Conservation (phyloP, 2,888 invertebrate genomes). For the Pandemis corylana region DNA sequence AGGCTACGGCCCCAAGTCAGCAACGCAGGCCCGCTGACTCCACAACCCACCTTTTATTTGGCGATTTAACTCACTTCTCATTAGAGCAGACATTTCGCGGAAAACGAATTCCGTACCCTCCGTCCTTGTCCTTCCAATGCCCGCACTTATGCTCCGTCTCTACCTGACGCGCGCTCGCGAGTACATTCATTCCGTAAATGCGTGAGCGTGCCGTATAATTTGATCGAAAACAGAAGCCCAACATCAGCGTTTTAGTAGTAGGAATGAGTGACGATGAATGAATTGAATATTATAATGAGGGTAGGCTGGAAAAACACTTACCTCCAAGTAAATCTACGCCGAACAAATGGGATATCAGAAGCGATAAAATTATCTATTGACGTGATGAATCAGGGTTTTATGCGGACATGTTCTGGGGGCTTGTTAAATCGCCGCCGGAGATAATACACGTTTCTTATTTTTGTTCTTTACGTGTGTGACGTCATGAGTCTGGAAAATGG, state of each 20-base stretch:
- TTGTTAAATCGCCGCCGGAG: background rate
- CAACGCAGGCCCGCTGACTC: slow-evolving; percentile 67
- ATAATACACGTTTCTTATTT: slow-evolving; percentile 28
- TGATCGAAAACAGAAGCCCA: slow-evolving; percentile 75
- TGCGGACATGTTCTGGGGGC: slow-evolving; percentile 5
- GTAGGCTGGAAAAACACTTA: slow-evolving; percentile 29
- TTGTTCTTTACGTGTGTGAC: slow-evolving; percentile 29
- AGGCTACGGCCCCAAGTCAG: slow-evolving; percentile 62
- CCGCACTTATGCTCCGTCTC: slow-evolving; percentile 55
- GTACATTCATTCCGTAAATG: slow-evolving; percentile 56
- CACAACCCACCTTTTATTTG: slow-evolving; percentile 78
- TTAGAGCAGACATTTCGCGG: slow-evolving; percentile 64
- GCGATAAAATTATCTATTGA: slow-evolving; percentile 31
- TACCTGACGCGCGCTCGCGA: slow-evolving; percentile 52
- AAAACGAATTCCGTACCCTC: slow-evolving; percentile 64
- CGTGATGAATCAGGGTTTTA: slow-evolving; percentile 29
- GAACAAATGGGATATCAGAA: slow-evolving; percentile 30
- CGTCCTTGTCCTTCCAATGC: slow-evolving; percentile 57
- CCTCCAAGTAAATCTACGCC: slow-evolving; percentile 19
- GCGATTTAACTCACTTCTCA: slow-evolving; percentile 78
- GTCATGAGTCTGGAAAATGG: slow-evolving; percentile 36
- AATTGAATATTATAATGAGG: slow-evolving; percentile 46
- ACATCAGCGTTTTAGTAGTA: slow-evolving; percentile 62
- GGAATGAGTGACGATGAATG: slow-evolving; percentile 61
- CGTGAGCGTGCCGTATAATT: slow-evolving; percentile 72